Evolutionary conservation across 1,140 invertebrate species (phyloP).

Genomic region (Drosophila aff.): DNA sequence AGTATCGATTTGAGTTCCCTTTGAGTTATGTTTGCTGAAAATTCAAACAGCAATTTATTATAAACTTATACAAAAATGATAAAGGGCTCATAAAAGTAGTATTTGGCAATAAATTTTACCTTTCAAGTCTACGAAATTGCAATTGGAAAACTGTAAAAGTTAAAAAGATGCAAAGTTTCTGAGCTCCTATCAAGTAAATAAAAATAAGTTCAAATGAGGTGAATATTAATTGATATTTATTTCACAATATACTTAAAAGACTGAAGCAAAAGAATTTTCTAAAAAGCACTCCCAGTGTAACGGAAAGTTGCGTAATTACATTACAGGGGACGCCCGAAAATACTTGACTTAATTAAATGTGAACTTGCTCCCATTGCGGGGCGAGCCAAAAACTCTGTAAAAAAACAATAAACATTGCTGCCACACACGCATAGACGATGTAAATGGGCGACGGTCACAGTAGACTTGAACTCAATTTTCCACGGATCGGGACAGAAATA

Average conservation of each 20-base stretch:
- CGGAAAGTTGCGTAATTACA: conserved; percentile 57
- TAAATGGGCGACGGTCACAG: conserved; percentile 25
- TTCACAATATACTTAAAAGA: neutral
- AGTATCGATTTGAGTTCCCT: neutral
- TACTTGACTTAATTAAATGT: conserved; percentile 70
- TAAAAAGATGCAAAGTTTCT: neutral
- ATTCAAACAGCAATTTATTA: neutral
- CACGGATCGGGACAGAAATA: conserved; percentile 13
- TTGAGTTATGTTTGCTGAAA: neutral
- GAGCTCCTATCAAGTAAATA: neutral
- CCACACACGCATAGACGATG: conserved; percentile 37
- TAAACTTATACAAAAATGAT: neutral
- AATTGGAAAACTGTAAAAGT: neutral
- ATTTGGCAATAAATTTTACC: neutral
- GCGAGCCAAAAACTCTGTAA: conserved; percentile 44
- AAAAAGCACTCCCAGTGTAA: conserved; percentile 8
- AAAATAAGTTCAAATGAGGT: neutral
- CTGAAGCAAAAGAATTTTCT: neutral
- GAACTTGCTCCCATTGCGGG: conserved; percentile 64
- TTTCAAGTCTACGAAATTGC: neutral
- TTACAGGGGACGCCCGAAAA: conserved; percentile 47
- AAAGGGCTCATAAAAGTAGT: neutral
- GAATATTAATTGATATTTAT: neutral
- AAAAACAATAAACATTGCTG: conserved; percentile 34
- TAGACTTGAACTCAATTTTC: conserved; percentile 71